phyloP scores from a whole-genome alignment of 1,140 invertebrate species.

The Octopus bimaculoides region DNA sequence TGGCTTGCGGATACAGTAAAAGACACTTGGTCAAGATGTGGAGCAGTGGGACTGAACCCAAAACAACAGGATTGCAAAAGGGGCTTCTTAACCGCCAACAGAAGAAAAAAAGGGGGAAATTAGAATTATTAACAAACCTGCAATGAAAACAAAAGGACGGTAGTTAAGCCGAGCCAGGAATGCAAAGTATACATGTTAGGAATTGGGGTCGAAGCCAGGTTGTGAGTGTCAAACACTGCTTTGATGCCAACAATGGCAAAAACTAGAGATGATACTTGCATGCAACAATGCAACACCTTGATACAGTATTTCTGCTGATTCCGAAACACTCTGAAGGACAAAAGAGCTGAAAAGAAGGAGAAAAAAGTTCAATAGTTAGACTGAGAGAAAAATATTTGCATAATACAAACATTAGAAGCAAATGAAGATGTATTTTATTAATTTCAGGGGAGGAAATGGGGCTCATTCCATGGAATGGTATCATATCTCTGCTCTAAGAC shows the following conservation, averaged over 20 bases:
- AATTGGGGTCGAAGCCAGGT: slow-evolving; percentile 64
- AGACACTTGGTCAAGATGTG: too few species aligned
- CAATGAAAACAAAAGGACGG: slow-evolving; percentile 72
- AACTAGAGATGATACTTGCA: slow-evolving; percentile 70
- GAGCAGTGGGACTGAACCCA: too few species aligned
- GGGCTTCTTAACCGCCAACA: too few species aligned
- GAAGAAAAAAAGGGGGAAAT: too few species aligned
- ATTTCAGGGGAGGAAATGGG: too few species aligned
- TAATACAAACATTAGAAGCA: too few species aligned
- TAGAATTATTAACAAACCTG: slow-evolving; percentile 63
- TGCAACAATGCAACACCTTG: slow-evolving; percentile 74
- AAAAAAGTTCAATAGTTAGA: background rate
- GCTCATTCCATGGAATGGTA: too few species aligned
- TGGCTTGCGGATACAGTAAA: too few species aligned
- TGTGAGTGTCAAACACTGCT: slow-evolving; percentile 84
- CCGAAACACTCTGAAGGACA: slow-evolving; percentile 79
- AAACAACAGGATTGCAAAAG: too few species aligned
- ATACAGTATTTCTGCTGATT: slow-evolving; percentile 72
- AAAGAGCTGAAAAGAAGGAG: slow-evolving; percentile 65
- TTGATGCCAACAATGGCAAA: slow-evolving; percentile 70
- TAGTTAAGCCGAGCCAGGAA: slow-evolving; percentile 80
- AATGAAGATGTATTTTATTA: too few species aligned
- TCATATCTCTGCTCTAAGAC: too few species aligned
- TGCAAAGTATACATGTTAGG: slow-evolving; percentile 82
- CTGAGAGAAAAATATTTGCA: too few species aligned